Conservation (phyloP, 2,797 vertebrate species). For the Myotis daubentonii region DNA sequence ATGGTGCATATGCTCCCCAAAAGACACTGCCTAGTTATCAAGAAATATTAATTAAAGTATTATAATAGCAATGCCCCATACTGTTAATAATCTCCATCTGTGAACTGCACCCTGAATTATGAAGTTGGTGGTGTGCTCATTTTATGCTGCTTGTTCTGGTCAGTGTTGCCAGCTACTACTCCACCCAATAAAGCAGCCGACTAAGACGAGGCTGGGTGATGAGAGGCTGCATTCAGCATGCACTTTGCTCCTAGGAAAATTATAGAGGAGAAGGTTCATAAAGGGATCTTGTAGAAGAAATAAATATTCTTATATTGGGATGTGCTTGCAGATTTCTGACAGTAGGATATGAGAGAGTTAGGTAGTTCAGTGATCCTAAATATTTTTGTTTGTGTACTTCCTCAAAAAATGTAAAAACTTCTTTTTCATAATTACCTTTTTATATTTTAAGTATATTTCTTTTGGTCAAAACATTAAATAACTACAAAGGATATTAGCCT, state of each 20-base stretch:
- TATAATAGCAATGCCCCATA: background rate
- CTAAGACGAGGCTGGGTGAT: background rate
- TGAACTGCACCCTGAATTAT: background rate
- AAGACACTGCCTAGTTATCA: background rate
- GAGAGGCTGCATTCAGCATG: background rate
- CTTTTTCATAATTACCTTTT: background rate
- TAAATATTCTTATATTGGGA: background rate
- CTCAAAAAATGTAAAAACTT: background rate
- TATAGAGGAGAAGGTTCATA: background rate
- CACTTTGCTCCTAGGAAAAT: background rate
- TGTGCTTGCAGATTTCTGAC: background rate
- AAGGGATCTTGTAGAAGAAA: constrained; percentile 11
- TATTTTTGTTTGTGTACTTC: background rate
- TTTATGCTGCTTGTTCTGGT: background rate
- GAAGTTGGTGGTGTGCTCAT: background rate
- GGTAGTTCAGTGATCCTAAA: background rate
- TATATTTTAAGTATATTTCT: background rate
- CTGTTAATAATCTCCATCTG: background rate
- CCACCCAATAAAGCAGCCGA: background rate
- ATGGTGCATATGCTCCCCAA: background rate
- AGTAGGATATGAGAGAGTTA: background rate
- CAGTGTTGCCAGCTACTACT: background rate
- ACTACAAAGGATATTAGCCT: background rate
- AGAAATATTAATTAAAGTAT: constrained; percentile 46
- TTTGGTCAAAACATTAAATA: constrained; percentile 11